Evolutionary conservation across 2,113 vertebrate species (phyloP).

Genomic region (Benitochromis conjunctus): DNA sequence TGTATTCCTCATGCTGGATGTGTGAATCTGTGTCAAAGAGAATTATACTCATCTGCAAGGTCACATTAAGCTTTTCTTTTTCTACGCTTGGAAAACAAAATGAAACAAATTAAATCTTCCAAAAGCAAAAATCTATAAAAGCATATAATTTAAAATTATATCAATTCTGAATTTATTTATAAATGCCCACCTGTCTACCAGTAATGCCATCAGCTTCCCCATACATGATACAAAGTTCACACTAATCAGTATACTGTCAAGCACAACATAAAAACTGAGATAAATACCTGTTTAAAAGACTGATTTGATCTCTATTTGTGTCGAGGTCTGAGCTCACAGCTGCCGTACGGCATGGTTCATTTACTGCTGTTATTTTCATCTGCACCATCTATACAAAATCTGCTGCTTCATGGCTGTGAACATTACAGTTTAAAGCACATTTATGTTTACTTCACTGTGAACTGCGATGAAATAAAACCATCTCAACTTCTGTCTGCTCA

Average conservation of each 20-base stretch:
- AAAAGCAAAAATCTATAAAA: not conserved
- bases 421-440: not conserved
- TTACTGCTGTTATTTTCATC: not conserved
- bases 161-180: not conserved
- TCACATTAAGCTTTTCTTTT: not conserved
- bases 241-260: not conserved
- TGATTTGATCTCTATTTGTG: not conserved
- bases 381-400: not conserved
- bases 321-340: not conserved
- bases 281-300: not conserved
- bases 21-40: not conserved
- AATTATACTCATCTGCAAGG: not conserved
- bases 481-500: not conserved
- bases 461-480: not conserved
- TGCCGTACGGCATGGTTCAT: not conserved
- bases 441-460: not conserved
- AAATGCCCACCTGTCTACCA: not conserved
- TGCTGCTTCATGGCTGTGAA: not conserved
- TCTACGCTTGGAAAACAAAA: not conserved
- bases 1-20: not conserved
- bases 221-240: not conserved
- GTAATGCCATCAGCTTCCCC: not conserved
- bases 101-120: not conserved
- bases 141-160: accelerated
- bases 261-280: not conserved